Conservation (phyloP, 2,113 vertebrate species). For the Lamprologus speciosus region DNA sequence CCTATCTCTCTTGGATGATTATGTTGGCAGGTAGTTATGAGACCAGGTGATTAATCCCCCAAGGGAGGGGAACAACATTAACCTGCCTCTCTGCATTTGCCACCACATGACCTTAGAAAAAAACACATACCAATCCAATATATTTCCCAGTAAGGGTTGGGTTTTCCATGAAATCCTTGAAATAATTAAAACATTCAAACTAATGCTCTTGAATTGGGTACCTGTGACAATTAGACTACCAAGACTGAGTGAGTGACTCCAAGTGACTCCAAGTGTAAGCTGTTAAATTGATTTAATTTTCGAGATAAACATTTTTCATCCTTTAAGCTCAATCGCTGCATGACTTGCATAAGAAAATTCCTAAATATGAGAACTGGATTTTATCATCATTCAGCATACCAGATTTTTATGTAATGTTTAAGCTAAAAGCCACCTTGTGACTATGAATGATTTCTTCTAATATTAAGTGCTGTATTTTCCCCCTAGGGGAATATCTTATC, state of each 20-base stretch:
- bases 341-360: neutral
- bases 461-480: neutral
- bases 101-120: conserved; percentile 26
- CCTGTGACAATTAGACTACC: neutral
- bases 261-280: neutral
- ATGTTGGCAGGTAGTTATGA: conserved; percentile 58
- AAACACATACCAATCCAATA: conserved; percentile 4
- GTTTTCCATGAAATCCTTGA: neutral
- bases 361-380: neutral
- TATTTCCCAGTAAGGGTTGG: neutral
- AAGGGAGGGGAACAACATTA: conserved; percentile 53
- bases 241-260: neutral
- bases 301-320: neutral
- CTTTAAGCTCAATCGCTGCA: neutral
- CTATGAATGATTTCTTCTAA: neutral
- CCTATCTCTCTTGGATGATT: conserved; percentile 44
- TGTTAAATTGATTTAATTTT: neutral
- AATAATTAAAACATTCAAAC: conserved; percentile 26
- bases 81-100: conserved; percentile 47
- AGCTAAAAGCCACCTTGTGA: neutral
- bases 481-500: neutral
- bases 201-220: neutral
- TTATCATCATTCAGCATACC: neutral
- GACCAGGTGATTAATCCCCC: conserved; percentile 55
- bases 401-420: neutral